Conservation (phyloP, 2,797 vertebrate species). For the Neosalanx taihuensis region DNA sequence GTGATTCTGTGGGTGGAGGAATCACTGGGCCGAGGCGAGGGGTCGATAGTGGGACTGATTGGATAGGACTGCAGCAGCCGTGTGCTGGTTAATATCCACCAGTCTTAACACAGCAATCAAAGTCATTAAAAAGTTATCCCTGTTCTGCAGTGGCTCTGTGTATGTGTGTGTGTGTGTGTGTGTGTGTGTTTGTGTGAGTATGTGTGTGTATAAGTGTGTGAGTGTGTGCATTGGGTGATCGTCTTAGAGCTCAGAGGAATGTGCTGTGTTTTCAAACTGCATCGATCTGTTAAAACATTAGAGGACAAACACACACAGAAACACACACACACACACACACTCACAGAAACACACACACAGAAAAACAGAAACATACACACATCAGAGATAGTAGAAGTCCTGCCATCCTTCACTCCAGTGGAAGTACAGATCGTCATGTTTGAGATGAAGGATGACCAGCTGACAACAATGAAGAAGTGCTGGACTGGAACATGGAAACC, state of each 20-base stretch:
- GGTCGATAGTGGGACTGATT: conserved; percentile 56
- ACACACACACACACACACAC: conserved; percentile 53
- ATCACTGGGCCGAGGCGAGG: conserved; percentile 23
- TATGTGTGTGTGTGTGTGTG: neutral
- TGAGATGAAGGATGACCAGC: too few relatives aligned
- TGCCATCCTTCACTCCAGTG: too few relatives aligned
- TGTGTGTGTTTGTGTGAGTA: neutral
- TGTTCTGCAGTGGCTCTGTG: neutral
- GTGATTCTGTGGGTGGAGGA: conserved; percentile 26
- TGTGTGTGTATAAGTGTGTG: neutral
- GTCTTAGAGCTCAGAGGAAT: conserved; percentile 19
- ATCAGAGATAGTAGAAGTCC: neutral
- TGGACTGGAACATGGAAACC: too few relatives aligned
- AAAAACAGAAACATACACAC: neutral
- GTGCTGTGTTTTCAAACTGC: neutral
- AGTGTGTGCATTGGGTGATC: conserved; percentile 22
- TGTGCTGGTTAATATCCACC: conserved; percentile 30
- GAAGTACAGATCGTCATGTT: too few relatives aligned
- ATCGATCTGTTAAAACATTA: neutral
- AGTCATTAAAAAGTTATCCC: conserved; percentile 23
- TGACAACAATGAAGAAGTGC: too few relatives aligned
- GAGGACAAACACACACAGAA: neutral
- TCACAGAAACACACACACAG: neutral
- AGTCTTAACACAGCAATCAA: conserved; percentile 47
- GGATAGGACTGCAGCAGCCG: conserved; percentile 42